phyloP scores from a whole-genome alignment of 2,888 invertebrate genomes.

The Carabus problematicus region DNA sequence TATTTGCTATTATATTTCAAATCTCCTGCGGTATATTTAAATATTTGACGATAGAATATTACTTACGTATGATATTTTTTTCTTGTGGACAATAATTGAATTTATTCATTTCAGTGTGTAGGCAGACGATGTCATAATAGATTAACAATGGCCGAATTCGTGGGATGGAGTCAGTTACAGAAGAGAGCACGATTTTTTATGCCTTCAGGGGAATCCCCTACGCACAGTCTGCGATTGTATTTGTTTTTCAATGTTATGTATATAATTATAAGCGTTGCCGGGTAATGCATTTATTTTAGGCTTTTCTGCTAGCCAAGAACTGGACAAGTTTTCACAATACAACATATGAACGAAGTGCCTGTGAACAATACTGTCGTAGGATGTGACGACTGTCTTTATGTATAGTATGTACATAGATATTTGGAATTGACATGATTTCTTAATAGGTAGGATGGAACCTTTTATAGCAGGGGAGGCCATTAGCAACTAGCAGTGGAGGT shows the following conservation, averaged over 20 bases:
- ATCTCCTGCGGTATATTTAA: too few relatives aligned
- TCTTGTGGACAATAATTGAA: too few relatives aligned
- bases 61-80: too few relatives aligned
- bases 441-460: too few relatives aligned
- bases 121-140: background rate
- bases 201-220: conserved; percentile 6
- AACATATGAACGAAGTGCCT: conserved; percentile 9
- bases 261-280: too few relatives aligned
- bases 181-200: background rate
- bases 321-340: conserved; percentile 21
- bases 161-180: background rate
- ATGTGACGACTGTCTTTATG: background rate
- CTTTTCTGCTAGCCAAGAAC: background rate
- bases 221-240: background rate
- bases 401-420: conserved; percentile 1
- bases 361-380: background rate
- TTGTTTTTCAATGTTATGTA: background rate
- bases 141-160: background rate
- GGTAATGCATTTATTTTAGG: too few relatives aligned
- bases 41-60: too few relatives aligned
- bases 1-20: too few relatives aligned
- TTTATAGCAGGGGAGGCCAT: too few relatives aligned
- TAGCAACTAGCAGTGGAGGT: too few relatives aligned
- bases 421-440: too few relatives aligned
- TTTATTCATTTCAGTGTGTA: background rate